phyloP scores from a whole-genome alignment of 2,797 vertebrate genomes.

The Chaunax sp. region DNA sequence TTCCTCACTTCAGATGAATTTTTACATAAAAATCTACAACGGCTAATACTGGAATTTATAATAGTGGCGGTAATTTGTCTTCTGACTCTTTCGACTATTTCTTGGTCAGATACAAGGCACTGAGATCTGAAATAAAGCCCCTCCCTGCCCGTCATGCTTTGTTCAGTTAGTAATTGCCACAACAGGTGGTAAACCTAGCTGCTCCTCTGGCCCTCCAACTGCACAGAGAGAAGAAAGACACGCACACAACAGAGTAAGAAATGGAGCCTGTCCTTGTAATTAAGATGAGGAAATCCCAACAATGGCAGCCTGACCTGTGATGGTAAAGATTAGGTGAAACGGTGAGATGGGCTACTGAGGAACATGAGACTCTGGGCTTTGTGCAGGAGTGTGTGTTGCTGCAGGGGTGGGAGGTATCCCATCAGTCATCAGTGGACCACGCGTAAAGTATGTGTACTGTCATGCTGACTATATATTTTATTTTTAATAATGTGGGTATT shows the following conservation, averaged over 20 bases:
- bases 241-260: slow-evolving; percentile 26
- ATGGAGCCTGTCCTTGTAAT: slow-evolving; percentile 60
- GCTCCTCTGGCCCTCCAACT: slow-evolving; percentile 45
- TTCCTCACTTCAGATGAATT: background rate
- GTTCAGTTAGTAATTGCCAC: slow-evolving; percentile 75
- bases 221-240: slow-evolving; percentile 42
- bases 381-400: slow-evolving; percentile 38
- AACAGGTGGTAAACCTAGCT: slow-evolving; percentile 79
- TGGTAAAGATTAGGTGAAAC: slow-evolving; percentile 75
- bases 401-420: slow-evolving; percentile 50
- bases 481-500: slow-evolving; percentile 27
- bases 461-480: slow-evolving; percentile 9
- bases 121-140: slow-evolving; percentile 37
- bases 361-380: slow-evolving; percentile 72
- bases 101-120: slow-evolving; percentile 34
- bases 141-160: slow-evolving; percentile 51
- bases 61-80: background rate
- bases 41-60: background rate
- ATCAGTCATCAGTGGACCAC: slow-evolving; percentile 19
- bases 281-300: slow-evolving; percentile 76
- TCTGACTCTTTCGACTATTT: slow-evolving; percentile 24
- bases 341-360: slow-evolving; percentile 60
- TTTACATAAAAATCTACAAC: background rate
- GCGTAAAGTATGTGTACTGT: background rate
- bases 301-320: slow-evolving; percentile 67